These are phyloP conservation scores for Holothuria glaberrima DNA, from an alignment of 35 echinoderm and acorn worm species.

Conservation along the genomic window DNA sequence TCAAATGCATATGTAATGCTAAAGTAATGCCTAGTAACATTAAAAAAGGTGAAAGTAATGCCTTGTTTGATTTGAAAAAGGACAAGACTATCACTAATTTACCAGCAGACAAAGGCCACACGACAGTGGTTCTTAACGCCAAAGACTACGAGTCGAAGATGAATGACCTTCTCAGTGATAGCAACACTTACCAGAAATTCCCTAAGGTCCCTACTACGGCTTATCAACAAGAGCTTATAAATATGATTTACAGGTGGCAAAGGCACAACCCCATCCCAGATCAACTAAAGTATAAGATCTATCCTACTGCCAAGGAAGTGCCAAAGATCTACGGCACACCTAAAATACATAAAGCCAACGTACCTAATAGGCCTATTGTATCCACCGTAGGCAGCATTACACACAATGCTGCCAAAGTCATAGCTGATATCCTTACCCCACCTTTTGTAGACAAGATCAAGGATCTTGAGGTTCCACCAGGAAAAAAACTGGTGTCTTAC, in stretches of 20 bases:
- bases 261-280: too few species aligned
- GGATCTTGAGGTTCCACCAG: slow-evolving; percentile 40
- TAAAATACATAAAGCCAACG: slow-evolving; percentile 62
- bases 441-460: slow-evolving; percentile 47
- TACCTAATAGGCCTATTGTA: slow-evolving; percentile 41
- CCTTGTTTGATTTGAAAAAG: background rate
- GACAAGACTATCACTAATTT: slow-evolving; percentile 9
- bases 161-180: background rate
- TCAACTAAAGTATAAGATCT: too few species aligned
- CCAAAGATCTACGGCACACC: slow-evolving; percentile 17
- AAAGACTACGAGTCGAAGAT: background rate
- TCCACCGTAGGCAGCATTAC: background rate
- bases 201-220: too few species aligned
- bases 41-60: background rate
- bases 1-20: background rate
- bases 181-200: background rate
- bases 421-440: slow-evolving; percentile 43
- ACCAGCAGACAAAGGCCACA: background rate
- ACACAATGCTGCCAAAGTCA: slow-evolving; percentile 50
- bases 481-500: too few species aligned
- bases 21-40: background rate
- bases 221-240: too few species aligned
- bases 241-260: too few species aligned
- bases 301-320: too few species aligned
- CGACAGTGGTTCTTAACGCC: background rate